These are phyloP conservation scores for Drosophila setosimentum DNA, from an alignment of 2,888 invertebrate genomes.

Conservation along the genomic window DNA sequence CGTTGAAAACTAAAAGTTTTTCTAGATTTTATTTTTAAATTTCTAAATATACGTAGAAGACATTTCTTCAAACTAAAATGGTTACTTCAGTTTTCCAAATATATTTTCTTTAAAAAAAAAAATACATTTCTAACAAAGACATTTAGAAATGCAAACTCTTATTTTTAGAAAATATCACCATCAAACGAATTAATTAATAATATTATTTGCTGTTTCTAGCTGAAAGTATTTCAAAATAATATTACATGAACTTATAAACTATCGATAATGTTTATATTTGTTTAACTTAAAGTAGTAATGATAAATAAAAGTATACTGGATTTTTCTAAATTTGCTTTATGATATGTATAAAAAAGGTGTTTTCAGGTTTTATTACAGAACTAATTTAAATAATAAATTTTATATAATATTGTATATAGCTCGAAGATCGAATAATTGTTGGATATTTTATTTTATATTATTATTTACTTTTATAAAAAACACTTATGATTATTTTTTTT, in stretches of 20 bases:
- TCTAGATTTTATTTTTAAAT: background rate
- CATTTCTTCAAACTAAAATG: background rate
- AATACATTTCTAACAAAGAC: too few species aligned
- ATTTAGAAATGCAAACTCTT: background rate
- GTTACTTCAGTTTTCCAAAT: fast-evolving
- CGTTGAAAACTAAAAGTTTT: background rate
- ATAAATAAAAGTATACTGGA: background rate
- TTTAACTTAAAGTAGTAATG: background rate
- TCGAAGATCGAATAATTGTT: too few species aligned
- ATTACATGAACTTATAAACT: background rate
- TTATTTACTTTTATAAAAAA: too few species aligned
- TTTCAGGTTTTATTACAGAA: background rate
- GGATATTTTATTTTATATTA: too few species aligned
- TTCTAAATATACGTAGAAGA: background rate
- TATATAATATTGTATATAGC: too few species aligned
- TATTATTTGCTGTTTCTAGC: background rate
- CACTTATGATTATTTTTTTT: too few species aligned
- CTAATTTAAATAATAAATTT: too few species aligned
- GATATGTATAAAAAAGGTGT: too few species aligned
- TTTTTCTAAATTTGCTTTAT: too few species aligned
- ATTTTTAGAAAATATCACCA: background rate
- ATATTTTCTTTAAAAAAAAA: too few species aligned
- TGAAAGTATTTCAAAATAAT: background rate
- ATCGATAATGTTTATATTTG: background rate
- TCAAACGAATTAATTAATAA: background rate